Base-by-base conservation (phyloP, 2,888 invertebrate species). In the Leptopilina syphax region DNA sequence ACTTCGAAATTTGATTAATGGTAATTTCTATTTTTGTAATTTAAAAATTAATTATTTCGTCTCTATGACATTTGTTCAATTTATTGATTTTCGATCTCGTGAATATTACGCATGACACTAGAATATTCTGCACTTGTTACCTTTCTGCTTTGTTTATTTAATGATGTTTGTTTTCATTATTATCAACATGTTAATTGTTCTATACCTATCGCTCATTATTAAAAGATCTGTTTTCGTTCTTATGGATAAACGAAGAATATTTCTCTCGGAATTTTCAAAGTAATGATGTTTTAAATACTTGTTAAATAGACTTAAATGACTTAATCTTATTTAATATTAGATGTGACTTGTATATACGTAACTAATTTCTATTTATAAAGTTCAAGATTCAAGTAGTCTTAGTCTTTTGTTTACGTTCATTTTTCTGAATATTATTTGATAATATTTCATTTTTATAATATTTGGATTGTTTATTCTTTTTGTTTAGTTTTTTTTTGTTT, bases 101-200 rank as follows among this genome's bases (percentile, higher is more conserved):
- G n/a, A n/a, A n/a, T 60, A 60, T 60, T 60, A n/a, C 44, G 8
- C 8, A 8, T 1, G 44, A 5, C 8, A 44, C 60, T 70, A 50
- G 54, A 27, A 70, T 34, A 50, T 24, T 57, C 54, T 34, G 34
- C 27, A 50, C 70, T 57, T n/a, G 34, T 13, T 73, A 27, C 24
- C 24, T 66, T 63, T 57, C 24, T 24, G 41, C 44, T 78, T 57
- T 27, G 18, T 13, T 66, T 78, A 66, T 76, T 70, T 76, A 44
- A 68, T 47, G 10, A 44, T 78, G 60, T 76, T 60, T 70, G 76
- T 60, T 73, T 73, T 73, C n/a, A 63, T 44, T 63, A 70, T 60
- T 73, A 70, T 63, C 77, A 66, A 47, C 60, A 80, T 57, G 73
- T 65, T 76, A 27, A 9, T 76, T 73, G 24, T 66, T 76, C 44